Evolutionary conservation across 2,797 vertebrate species (phyloP).

Genomic region (Sebastes minor): DNA sequence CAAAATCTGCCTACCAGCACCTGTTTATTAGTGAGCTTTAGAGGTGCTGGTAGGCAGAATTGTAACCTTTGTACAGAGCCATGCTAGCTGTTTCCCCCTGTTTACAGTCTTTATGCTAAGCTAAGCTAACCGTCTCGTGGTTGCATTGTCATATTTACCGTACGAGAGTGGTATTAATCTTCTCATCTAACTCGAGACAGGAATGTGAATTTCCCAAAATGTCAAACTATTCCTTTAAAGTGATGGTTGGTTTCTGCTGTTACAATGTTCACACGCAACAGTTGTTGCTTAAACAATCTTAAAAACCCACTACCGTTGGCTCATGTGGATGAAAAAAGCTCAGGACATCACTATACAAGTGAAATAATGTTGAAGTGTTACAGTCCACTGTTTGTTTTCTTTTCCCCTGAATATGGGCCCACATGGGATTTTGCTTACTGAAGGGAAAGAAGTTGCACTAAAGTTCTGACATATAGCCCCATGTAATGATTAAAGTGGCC

Average conservation of each 20-base stretch:
- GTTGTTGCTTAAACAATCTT: slow-evolving; percentile 14
- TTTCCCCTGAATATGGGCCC: slow-evolving; percentile 7
- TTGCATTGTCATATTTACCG: not conserved
- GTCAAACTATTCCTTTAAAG: not conserved
- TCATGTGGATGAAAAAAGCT: slow-evolving; percentile 29
- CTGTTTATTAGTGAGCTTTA: not conserved
- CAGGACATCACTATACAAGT: slow-evolving; percentile 17
- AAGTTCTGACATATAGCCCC: slow-evolving; percentile 27
- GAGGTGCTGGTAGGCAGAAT: not conserved
- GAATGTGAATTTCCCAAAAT: not conserved
- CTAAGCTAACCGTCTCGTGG: too few relatives aligned
- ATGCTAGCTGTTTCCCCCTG: not conserved
- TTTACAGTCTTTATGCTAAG: not conserved
- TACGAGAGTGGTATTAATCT: not conserved
- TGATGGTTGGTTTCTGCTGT: slow-evolving; percentile 3
- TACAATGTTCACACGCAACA: not conserved
- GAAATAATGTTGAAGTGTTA: not conserved
- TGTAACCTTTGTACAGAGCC: not conserved
- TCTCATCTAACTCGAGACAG: not conserved
- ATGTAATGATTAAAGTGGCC: slow-evolving; percentile 41
- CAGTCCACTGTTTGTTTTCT: slow-evolving; percentile 3
- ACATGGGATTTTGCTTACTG: slow-evolving; percentile 21
- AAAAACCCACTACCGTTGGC: not conserved
- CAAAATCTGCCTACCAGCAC: not conserved
- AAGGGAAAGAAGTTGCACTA: slow-evolving; percentile 54